Conservation (phyloP, 2,113 vertebrate genomes). For the Datnioides undecimradiatus region DNA sequence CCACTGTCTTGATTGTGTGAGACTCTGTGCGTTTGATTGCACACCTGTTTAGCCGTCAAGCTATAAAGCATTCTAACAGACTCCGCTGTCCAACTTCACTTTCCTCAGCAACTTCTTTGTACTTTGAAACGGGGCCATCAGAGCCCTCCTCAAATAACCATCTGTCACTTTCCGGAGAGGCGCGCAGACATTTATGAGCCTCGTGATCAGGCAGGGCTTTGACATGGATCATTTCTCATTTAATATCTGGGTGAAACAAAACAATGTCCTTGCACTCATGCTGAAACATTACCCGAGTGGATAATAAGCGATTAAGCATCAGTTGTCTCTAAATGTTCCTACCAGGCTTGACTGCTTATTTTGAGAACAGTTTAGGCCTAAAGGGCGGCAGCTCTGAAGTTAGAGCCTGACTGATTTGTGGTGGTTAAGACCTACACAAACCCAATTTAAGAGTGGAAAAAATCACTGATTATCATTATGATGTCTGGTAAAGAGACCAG, state of each 20-base stretch:
- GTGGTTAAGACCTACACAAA: too few species aligned
- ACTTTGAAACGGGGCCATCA: neutral
- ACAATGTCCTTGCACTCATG: conserved; percentile 58
- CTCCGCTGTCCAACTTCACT: neutral
- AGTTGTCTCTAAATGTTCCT: conserved; percentile 47
- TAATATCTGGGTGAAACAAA: conserved; percentile 56
- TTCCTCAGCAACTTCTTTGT: neutral
- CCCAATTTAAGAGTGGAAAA: too few species aligned
- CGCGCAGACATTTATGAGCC: conserved; percentile 8
- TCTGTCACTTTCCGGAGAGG: conserved; percentile 29
- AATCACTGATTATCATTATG: too few species aligned
- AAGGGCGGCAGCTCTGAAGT: neutral
- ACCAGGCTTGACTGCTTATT: conserved; percentile 36
- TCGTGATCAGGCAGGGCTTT: too few species aligned
- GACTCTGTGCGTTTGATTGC: neutral
- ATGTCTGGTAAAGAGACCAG: too few species aligned
- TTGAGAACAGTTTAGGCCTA: neutral
- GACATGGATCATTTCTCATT: conserved; percentile 64
- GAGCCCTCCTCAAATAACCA: neutral
- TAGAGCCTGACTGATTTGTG: too few species aligned
- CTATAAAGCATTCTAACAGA: neutral
- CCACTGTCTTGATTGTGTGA: too few species aligned
- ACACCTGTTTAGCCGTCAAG: neutral
- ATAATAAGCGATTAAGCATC: conserved; percentile 63
- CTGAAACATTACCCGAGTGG: conserved; percentile 53